Conservation (phyloP, 1,140 invertebrate species). For the Drosophila hydei region DNA sequence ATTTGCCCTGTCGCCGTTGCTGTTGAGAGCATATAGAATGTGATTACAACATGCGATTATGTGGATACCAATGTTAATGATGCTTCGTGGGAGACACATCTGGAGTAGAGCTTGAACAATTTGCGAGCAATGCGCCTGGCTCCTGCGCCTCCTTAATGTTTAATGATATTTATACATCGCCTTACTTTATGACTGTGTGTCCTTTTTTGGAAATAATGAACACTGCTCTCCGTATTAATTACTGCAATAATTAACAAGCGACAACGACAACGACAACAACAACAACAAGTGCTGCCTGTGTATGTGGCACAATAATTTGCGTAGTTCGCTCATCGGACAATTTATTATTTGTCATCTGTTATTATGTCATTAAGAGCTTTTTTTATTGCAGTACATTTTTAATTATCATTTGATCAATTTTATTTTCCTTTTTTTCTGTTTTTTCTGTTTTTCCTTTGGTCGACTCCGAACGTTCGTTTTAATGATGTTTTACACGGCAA, state of each 20-base stretch:
- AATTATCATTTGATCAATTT: slow-evolving; percentile 78
- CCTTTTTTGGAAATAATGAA: slow-evolving; percentile 68
- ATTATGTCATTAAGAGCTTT: slow-evolving; percentile 78
- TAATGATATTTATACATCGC: slow-evolving; percentile 64
- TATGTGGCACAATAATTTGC: slow-evolving; percentile 54
- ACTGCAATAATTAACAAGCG: slow-evolving; percentile 70
- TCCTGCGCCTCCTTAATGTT: slow-evolving; percentile 41
- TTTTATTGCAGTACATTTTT: slow-evolving; percentile 72
- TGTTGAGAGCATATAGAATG: slow-evolving; percentile 12
- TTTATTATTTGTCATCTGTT: slow-evolving; percentile 83
- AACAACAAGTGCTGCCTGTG: slow-evolving; percentile 14
- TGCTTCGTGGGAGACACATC: slow-evolving; percentile 44
- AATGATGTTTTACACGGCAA: slow-evolving; percentile 72
- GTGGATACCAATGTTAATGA: slow-evolving; percentile 69
- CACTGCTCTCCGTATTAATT: slow-evolving; percentile 73
- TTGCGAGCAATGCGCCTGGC: slow-evolving; percentile 13
- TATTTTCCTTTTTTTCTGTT: slow-evolving; percentile 6
- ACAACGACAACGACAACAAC: slow-evolving; percentile 47
- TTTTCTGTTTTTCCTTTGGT: slow-evolving; percentile 16
- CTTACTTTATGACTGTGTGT: slow-evolving; percentile 16
- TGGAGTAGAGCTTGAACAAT: slow-evolving; percentile 22
- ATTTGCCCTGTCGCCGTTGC: slow-evolving; percentile 18
- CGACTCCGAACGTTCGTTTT: slow-evolving; percentile 19
- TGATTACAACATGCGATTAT: slow-evolving; percentile 56
- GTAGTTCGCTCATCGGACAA: slow-evolving; percentile 57